Evolutionary conservation across 2,888 invertebrate species (phyloP).

Genomic region (Coelopa pilipes): DNA sequence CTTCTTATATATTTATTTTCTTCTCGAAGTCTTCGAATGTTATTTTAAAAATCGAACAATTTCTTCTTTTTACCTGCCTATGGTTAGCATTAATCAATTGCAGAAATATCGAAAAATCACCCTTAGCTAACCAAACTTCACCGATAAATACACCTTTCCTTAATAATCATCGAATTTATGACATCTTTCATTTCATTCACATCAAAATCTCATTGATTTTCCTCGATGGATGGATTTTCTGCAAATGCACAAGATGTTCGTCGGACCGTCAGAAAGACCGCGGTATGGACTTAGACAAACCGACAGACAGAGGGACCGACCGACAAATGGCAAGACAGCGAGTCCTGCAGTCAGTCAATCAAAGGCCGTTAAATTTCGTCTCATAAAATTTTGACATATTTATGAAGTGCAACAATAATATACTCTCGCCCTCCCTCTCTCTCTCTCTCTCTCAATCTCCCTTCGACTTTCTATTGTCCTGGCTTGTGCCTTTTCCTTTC

Average conservation of each 20-base stretch:
- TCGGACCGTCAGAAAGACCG: not conserved
- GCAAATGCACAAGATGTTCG: not conserved
- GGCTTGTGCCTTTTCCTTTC: not conserved
- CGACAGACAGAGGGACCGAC: not conserved
- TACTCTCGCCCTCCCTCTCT: not conserved
- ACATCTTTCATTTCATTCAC: constrained; percentile 13
- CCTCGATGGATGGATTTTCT: not conserved
- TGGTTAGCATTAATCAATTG: not conserved
- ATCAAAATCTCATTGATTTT: constrained; percentile 9
- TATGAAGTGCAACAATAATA: constrained; percentile 57
- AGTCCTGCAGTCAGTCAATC: constrained; percentile 34
- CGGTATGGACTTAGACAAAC: not conserved
- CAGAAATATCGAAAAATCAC: not conserved
- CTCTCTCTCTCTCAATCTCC: not conserved
- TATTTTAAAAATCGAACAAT: no score
- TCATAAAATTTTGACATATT: constrained; percentile 56
- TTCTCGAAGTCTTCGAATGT: no score
- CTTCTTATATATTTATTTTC: no score
- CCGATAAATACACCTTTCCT: not conserved
- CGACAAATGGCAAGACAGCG: not conserved
- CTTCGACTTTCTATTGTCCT: not conserved
- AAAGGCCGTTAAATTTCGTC: constrained; percentile 42
- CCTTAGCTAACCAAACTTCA: not conserved
- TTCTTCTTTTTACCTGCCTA: not conserved
- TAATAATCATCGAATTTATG: constrained; percentile 26